A percentile compares a stretch with the other conserved stretches of the same genome.
Conservation (phyloP, 2,888 invertebrate genomes). For the Meta bourneti region DNA sequence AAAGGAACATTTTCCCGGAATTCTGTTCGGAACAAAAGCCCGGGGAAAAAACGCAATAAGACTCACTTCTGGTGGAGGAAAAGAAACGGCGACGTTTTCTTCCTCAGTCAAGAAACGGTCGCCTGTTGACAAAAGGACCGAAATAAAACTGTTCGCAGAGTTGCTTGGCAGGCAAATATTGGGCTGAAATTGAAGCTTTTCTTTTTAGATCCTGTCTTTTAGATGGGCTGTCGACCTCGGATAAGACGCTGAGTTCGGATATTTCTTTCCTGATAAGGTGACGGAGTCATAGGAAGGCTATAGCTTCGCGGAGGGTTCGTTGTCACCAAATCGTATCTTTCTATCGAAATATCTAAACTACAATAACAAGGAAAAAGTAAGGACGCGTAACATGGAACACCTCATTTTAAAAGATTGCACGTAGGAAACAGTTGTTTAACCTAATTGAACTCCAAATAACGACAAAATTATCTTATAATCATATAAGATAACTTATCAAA, state of each 20-base stretch:
- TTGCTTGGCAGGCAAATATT: conserved; percentile 43
- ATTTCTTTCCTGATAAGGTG: not conserved
- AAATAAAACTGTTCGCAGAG: conserved; percentile 28
- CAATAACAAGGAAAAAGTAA: too few species aligned
- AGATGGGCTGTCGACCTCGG: not conserved
- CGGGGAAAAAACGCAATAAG: conserved; percentile 60
- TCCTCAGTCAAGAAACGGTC: conserved; percentile 34
- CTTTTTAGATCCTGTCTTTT: not conserved
- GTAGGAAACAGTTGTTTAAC: too few species aligned
- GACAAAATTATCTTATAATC: too few species aligned
- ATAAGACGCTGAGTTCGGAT: not conserved
- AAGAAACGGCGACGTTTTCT: conserved; percentile 62
- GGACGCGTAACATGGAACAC: too few species aligned
- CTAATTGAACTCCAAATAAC: too few species aligned
- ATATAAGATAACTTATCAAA: too few species aligned
- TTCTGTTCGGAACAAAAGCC: conserved; percentile 17
- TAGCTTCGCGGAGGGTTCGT: too few species aligned
- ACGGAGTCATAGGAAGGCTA: not conserved
- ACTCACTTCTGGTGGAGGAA: conserved; percentile 36
- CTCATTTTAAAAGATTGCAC: too few species aligned
- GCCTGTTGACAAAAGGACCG: conserved; percentile 50
- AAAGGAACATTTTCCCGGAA: conserved; percentile 10
- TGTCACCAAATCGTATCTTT: too few species aligned
- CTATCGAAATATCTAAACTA: too few species aligned
- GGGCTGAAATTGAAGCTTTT: conserved; percentile 47